Evolutionary conservation across 53 echinoderm and acorn worm genomes (phyloP), one percentile per base, ranked within the genome.

Genomic region (Actinopyga echinites): DNA sequence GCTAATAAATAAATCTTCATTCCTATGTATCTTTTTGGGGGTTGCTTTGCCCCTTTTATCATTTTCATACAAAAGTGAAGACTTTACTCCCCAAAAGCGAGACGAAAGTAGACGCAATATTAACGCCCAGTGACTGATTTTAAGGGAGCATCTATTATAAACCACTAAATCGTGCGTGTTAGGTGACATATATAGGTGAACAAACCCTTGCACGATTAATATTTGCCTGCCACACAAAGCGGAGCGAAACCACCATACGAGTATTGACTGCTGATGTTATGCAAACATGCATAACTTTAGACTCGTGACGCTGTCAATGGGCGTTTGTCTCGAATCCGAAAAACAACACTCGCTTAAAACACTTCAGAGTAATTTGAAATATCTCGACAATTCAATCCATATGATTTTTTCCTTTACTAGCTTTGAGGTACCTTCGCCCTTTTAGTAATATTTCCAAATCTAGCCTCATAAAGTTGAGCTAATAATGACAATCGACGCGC

Each of bases 261-360:
- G 43, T 69, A 69, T 69, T 38, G 69, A 69, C 69, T 69, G 69
- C n/a, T 69, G 43, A 69, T 69, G 38, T 69, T 69, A 24, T 24
- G 69, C 42, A 37, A 69, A 69, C 69, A 69, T 38, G 69, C 69
- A 69, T 69, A 69, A 43, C 69, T 69, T 69, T 69, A 43, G 24
- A 69, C 69, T 38, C 69, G 69, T 38, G 69, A 36, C 42, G 31
- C 43, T 24, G 17, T 69, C 69, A 69, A 69, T 20, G 11, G 25
- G 40, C 42, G 17, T 43, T 69, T 69, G 37, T 69, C 69, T 69
- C 36, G 40, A 69, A 17, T 69, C 69, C 23, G 69, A 40, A 69
- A 69, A 24, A 69, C 3, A 69, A 69, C 69, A 69, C 69, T 69
- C 40, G 69, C 69, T 69, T 69, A 69, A 69, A 69, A 69, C 69